Evolutionary conservation across 1,140 invertebrate genomes (phyloP), one percentile per base, ranked within the genome.

Genomic region (Leptestheria dahalacensis): DNA sequence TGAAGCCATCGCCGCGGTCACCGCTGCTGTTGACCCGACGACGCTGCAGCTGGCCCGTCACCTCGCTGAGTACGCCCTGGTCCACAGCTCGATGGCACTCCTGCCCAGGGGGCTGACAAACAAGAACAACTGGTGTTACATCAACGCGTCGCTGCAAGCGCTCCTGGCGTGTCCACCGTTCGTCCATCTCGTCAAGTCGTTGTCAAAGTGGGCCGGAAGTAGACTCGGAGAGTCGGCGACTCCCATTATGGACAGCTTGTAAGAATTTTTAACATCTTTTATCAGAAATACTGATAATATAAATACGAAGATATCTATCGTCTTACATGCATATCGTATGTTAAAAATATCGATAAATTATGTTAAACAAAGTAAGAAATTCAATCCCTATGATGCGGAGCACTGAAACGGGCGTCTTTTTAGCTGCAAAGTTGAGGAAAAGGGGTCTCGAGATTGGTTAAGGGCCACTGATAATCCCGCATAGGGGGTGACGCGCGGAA

Each of bases 61-160:
- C 18, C 52, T 70, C 0, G 52, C 53, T 2, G 80, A 76, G 64
- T 85, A 87, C 68, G 78, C 80, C 65, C 76, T 88, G 65, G 84
- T 88, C 66, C 81, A 86, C 69, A 76, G 80, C 56, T 76, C 81
- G 1, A 78, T 87, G 15, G 80, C 82, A 57, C 71, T 94, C 18
- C 77, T 85, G 66, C 91, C 91, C 0, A 79, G 91, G 57, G 91
- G 91, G 10, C 77, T 97, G 15, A 86, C 83, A 41, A 96, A 96
- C 73, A 81, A 84, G 55, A 89, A 86, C 52, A 96, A 95, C 76
- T 95, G 91, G 74, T 97, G 92, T 73, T 97, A 95, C 68, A 89
- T 94, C 25, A 96, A 97, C 74, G 89, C 91, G 26, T 88, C 87
- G 60, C 73, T 91, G 33, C 88, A 92, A 75, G 90, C 91, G 0